A percentile compares a stretch with the other conserved stretches of the same genome.
Conservation (phyloP, 2,113 vertebrate species). For the Oncorhynchus masou region DNA sequence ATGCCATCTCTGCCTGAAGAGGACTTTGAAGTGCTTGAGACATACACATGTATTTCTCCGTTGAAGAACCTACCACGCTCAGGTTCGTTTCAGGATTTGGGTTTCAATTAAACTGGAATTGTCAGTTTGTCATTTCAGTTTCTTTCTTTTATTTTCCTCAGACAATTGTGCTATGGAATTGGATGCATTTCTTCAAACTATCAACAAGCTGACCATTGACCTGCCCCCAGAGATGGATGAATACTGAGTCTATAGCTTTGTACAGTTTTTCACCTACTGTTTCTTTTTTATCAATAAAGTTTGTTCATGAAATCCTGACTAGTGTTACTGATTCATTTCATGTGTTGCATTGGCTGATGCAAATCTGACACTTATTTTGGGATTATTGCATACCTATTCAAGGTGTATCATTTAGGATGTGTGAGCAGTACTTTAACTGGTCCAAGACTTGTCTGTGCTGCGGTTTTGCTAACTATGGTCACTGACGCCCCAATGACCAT, state of each 20-base stretch:
- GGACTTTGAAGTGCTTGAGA: slow-evolving; percentile 15
- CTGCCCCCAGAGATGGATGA: slow-evolving; percentile 51
- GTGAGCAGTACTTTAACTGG: no score
- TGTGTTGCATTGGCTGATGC: no score
- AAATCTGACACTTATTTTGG: no score
- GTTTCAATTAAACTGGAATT: background rate
- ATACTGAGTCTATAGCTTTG: background rate
- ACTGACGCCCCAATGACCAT: no score
- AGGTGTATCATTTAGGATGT: no score
- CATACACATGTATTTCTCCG: slow-evolving; percentile 37
- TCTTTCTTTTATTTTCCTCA: slow-evolving; percentile 9
- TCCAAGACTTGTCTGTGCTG: no score
- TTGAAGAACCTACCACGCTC: slow-evolving; percentile 21
- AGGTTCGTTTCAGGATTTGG: slow-evolving; percentile 40
- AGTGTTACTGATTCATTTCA: no score
- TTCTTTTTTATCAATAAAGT: background rate
- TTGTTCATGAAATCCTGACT: background rate
- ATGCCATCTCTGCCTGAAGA: slow-evolving; percentile 17
- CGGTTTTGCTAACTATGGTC: no score
- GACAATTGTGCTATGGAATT: slow-evolving; percentile 34
- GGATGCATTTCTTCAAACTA: slow-evolving; percentile 55
- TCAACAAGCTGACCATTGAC: slow-evolving; percentile 56
- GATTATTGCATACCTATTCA: no score
- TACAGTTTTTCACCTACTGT: background rate
- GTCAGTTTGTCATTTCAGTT: background rate